Evolutionary conservation across 2,113 vertebrate genomes (phyloP).

Genomic region (Marmota monax): DNA sequence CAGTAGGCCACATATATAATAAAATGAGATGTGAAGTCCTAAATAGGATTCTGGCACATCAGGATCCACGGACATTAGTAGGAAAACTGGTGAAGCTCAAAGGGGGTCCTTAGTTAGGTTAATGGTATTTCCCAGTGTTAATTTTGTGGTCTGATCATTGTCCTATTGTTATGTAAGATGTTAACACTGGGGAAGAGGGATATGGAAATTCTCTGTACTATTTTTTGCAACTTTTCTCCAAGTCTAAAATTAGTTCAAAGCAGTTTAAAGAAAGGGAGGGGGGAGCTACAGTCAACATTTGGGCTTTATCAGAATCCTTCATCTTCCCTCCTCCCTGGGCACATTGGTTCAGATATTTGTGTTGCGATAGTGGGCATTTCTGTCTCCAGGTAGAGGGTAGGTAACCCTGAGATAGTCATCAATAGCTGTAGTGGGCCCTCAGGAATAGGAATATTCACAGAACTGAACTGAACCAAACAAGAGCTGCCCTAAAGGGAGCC

Average conservation of each 20-base stretch:
- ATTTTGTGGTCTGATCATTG: not conserved
- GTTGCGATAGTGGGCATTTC: not conserved
- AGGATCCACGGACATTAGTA: not conserved
- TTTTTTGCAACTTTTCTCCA: conserved; percentile 58
- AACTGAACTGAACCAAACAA: not conserved
- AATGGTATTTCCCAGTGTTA: not conserved
- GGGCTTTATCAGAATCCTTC: not conserved
- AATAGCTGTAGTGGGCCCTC: too few relatives aligned
- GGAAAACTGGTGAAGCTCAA: not conserved
- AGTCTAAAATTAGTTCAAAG: conserved; percentile 73
- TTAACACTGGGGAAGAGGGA: conserved; percentile 15
- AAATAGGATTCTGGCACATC: not conserved
- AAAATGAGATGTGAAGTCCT: not conserved
- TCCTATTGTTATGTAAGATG: conserved; percentile 38
- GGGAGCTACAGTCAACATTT: not conserved
- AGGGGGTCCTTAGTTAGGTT: not conserved
- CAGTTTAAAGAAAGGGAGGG: not conserved
- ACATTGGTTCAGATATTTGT: not conserved
- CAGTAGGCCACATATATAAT: not conserved
- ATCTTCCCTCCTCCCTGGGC: not conserved
- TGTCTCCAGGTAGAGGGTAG: not conserved
- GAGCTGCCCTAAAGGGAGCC: not conserved
- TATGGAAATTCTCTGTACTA: conserved; percentile 66
- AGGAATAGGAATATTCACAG: not conserved
- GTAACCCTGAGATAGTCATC: not conserved